Evolutionary conservation across 2,888 invertebrate species (phyloP), one percentile per base, ranked within the genome.

Genomic region (Dynastes grantii): DNA sequence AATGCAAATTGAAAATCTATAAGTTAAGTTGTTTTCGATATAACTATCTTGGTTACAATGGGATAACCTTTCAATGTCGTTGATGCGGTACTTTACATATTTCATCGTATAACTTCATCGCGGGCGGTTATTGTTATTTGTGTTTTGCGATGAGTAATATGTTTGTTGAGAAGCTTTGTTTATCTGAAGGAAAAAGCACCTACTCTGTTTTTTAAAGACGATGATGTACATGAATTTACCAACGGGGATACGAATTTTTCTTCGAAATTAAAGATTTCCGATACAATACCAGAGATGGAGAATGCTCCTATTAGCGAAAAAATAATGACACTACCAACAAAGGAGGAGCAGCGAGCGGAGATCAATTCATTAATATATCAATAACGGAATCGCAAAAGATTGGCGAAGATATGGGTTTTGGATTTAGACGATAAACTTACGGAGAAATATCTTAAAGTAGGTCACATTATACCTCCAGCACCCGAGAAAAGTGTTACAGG

Each of bases 381-480:
- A 94, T 98, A 70, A 95, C 95, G 0, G 97, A 98, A 83, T 98
- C 98, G 29, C 96, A 97, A 87, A 98, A 98, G 89, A 94, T 98
- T 67, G 99, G 99, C 3, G 99, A 99, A 87, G 99, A 99, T 73
- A 98, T 99, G 95, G 95, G 96, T 99, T 88, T 92, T 99, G 45
- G 99, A 99, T 0, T 92, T 99, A 61, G 98, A 99, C 88, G 96
- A 97, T 85, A 97, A 99, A 88, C 89, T 99, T 78, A 94, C 95
- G 0, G 97, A 96, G 85, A 98, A 97, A 89, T 98, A 99, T 90
- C 91, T 97, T 78, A 93, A 96, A 82, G 92, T 94, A 78, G 99
- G 99, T 0, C 92, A 97, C 84, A 97, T 99, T 81, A 97, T 99
- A 85, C 99, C 99, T 9, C 97, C 98, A 0, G 98, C 99, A 2